Base-by-base conservation (phyloP, 2,888 invertebrate genomes). In the Scaptomyza caliginosa region DNA sequence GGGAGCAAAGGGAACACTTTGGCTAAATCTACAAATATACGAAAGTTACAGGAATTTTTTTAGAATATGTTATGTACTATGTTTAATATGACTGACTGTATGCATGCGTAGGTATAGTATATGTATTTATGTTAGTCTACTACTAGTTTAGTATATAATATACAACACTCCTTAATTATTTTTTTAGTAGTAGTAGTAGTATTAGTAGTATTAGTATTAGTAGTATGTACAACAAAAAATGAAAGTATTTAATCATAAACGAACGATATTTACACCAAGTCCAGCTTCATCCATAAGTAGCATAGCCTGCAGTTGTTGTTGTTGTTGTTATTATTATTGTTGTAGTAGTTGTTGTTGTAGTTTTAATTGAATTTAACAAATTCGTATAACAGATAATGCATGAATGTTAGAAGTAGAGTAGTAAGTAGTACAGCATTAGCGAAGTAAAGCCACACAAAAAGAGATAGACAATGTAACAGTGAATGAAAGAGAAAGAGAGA, bases 271-370 rank as follows among this genome's bases (percentile, higher is more conserved):
- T 96, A 96, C 96, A 94, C 95, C 95, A 93, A 94, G 94, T 94
- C 96, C 96, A 93, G 95, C 94, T 94, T 95, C 95, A 93, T 96
- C 96, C 96, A 96, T 96, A 91, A 96, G 95, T 94, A 96, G 96
- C 96, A 96, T 96, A 93, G 96, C 96, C 96, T 96, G 94, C 93
- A 69, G 69, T 73, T 67, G 68, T 64, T 48, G 74, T 73, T 49
- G 70, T 62, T 46, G 74, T 77, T 49, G 83, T 79, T 57, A 66
- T 64, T 52, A 34, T 16, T 51, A 36, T 75, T 38, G 71, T 65
- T 23, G 59, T 64, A 11, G 49, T 57, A 7, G 58, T 74, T 51
- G 45, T 69, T 45, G 49, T 59, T 50, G 57, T 60, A 43, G 55
- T 52, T 55, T 50, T 74, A 81, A 71, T 71, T 66, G 67, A 82